Evolutionary conservation across 2,797 vertebrate species (phyloP).

Genomic region (Aeoliscus strigatus): DNA sequence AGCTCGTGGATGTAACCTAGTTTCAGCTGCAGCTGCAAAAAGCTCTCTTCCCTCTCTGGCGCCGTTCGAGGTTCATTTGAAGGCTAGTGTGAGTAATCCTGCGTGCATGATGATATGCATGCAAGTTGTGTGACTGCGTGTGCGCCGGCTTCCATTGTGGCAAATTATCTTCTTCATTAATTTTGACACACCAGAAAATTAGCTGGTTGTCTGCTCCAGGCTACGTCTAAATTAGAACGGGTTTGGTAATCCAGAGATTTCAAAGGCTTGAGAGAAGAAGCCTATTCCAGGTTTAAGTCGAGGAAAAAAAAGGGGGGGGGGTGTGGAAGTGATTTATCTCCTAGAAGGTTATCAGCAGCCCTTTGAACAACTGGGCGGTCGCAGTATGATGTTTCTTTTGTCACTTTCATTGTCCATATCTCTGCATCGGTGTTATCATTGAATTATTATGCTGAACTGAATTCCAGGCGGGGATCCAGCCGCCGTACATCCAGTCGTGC

Average conservation of each 20-base stretch:
- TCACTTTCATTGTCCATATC: conserved; percentile 8
- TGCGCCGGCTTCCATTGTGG: conserved; percentile 41
- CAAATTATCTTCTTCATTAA: conserved; percentile 74
- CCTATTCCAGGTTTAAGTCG: conserved; percentile 35
- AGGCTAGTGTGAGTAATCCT: conserved; percentile 30
- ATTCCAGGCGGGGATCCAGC: too few species aligned
- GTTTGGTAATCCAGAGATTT: conserved; percentile 59
- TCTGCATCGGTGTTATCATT: background rate
- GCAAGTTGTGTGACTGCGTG: conserved; percentile 6
- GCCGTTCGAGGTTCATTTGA: conserved; percentile 50
- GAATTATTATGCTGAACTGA: too few species aligned
- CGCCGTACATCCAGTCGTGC: too few species aligned
- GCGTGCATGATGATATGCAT: background rate
- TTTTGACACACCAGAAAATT: conserved; percentile 67
- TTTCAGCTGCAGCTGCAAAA: conserved; percentile 37
- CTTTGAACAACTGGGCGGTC: conserved; percentile 1
- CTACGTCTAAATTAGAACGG: conserved; percentile 64
- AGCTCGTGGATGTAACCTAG: conserved; percentile 51
- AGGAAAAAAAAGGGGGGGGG: conserved; percentile 19
- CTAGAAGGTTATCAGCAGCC: conserved; percentile 40
- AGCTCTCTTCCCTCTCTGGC: conserved; percentile 36
- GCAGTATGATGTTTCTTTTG: background rate
- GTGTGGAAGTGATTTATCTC: conserved; percentile 45
- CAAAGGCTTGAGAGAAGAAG: conserved; percentile 47
- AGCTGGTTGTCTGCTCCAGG: conserved; percentile 59